These are phyloP conservation scores for Eriocheir sinensis DNA, from an alignment of 1,140 invertebrate genomes.

Conservation along the genomic window DNA sequence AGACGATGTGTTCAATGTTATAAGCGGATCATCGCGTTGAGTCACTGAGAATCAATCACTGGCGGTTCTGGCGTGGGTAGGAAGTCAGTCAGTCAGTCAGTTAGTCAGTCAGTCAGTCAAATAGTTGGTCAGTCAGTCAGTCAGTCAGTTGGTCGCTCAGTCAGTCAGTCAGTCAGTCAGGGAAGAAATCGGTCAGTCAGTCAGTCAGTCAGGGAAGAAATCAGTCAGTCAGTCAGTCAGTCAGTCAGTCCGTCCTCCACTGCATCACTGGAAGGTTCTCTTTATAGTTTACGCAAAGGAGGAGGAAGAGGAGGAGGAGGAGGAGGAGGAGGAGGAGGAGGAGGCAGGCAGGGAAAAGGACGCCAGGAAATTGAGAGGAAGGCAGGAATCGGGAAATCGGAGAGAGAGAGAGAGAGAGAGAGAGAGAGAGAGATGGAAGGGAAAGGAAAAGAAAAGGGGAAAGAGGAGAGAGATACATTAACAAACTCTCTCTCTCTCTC, in stretches of 20 bases:
- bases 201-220: neutral
- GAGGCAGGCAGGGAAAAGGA: neutral
- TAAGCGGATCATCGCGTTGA: no score
- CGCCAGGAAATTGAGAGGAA: neutral
- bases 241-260: neutral
- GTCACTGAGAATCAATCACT: no score
- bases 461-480: neutral
- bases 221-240: neutral
- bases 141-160: no score
- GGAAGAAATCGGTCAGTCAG: neutral
- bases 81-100: no score
- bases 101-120: no score
- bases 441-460: no score
- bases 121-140: no score
- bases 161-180: neutral
- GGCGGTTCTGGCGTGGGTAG: no score
- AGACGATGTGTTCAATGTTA: no score
- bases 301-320: neutral
- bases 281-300: neutral
- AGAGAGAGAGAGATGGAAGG: neutral
- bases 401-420: slow-evolving; percentile 11
- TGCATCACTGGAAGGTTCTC: neutral
- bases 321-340: neutral
- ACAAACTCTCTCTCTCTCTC: neutral
- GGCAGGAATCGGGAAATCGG: neutral